Evolutionary conservation across 2,797 vertebrate genomes (phyloP).

Genomic region (Gymnoscopelus braueri): DNA sequence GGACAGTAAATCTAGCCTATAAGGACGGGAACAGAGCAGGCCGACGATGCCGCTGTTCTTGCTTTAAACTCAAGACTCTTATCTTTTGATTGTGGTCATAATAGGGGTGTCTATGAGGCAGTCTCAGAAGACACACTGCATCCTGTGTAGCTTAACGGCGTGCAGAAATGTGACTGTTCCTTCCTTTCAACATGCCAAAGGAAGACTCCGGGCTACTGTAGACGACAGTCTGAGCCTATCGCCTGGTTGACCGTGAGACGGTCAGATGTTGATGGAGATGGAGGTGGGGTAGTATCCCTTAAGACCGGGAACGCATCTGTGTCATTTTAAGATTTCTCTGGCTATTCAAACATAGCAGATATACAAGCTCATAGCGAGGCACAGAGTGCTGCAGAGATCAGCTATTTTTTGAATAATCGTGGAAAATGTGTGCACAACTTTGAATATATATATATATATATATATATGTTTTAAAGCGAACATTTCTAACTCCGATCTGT

Average conservation of each 20-base stretch:
- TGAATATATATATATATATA: too few species aligned
- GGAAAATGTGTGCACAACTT: too few species aligned
- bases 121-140: conserved; percentile 8
- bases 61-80: conserved; percentile 2
- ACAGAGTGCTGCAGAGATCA: too few species aligned
- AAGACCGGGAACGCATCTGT: too few species aligned
- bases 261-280: conserved; percentile 48
- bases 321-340: too few species aligned
- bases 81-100: conserved; percentile 27
- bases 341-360: too few species aligned
- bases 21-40: neutral
- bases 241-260: conserved; percentile 48
- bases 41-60: neutral
- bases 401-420: too few species aligned
- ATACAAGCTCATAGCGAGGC: too few species aligned
- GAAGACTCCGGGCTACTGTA: conserved; percentile 41
- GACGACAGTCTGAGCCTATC: conserved; percentile 53
- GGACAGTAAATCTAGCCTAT: neutral
- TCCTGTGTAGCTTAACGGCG: conserved; percentile 12
- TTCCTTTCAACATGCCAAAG: conserved; percentile 25
- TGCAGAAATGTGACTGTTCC: conserved; percentile 9
- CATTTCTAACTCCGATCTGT: too few species aligned
- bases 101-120: conserved; percentile 29
- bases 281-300: neutral
- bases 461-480: too few species aligned